Conservation (phyloP, 2,797 vertebrate genomes). For the Argentina silus region DNA sequence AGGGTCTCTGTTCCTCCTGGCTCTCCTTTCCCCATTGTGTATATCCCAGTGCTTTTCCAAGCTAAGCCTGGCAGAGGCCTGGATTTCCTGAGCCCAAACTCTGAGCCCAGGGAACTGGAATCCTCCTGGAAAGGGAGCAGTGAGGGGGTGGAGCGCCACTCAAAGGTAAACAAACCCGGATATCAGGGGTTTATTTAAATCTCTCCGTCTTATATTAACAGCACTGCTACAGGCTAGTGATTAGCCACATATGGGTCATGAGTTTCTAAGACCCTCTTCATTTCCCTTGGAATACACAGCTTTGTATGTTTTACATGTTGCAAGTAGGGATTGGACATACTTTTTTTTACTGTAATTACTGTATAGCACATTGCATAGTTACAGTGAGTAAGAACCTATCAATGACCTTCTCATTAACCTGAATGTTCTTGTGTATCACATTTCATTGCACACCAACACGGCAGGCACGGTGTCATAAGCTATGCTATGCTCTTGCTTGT, state of each 20-base stretch:
- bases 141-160: constrained; percentile 54
- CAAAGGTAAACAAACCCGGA: constrained; percentile 71
- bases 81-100: constrained; percentile 66
- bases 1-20: constrained; percentile 49
- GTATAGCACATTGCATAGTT: neutral
- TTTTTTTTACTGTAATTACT: too few relatives aligned
- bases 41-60: constrained; percentile 61
- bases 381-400: neutral
- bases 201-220: constrained; percentile 65
- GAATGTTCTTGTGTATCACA: too few relatives aligned
- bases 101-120: constrained; percentile 50
- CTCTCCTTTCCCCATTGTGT: constrained; percentile 47
- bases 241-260: constrained; percentile 59
- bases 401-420: too few relatives aligned
- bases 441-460: neutral
- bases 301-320: constrained; percentile 33
- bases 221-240: constrained; percentile 58
- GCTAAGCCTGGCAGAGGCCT: constrained; percentile 68
- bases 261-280: constrained; percentile 45
- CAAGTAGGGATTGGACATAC: neutral
- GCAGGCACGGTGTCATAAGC: neutral
- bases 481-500: neutral
- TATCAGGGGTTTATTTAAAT: constrained; percentile 69
- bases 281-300: constrained; percentile 55
- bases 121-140: constrained; percentile 54